Base-by-base conservation (phyloP, 2,888 invertebrate genomes). In the Agonum fuliginosum region DNA sequence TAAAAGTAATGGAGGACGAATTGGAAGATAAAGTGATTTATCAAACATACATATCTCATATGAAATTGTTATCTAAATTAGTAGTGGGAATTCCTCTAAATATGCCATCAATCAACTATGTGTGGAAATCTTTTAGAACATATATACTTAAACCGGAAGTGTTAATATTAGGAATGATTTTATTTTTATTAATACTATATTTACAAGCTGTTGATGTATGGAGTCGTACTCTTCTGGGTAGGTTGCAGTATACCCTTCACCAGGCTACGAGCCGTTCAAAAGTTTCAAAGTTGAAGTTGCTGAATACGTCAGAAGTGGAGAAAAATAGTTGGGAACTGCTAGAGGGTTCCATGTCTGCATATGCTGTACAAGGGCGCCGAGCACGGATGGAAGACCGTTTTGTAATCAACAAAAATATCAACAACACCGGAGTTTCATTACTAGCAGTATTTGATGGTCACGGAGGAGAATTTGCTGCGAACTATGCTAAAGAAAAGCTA, bases 381-480 rank as follows among this genome's bases (percentile, higher is more conserved):
- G 92, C 94, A 79, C 94, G 94, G 81, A 98, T 98, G 97, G 98
- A 98, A 89, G 97, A 98, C 87, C 90, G 97, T 84, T 97, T 96
- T 86, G 95, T 96, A 75, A 92, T 97, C 71, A 93, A 95, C 81
- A 94, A 94, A 86, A 93, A 96, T 84, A 92, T 96, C 72, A 91
- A 92, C 80, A 91, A 93, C 81, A 95, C 96, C 17, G 95, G 94
- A 19, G 93, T 97, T 72, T 94, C 96, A 17, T 88, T 98, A 78
- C 97, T 95, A 88, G 97, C 97, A 51, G 93, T 98, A 81, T 97
- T 97, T 86, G 97, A 98, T 88, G 97, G 97, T 0, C 97, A 98
- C 86, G 98, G 97, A 69, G 98, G 97, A 43, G 96, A 97, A 88
- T 95, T 95, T 88, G 97, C 97, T 70, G 97, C 97, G 17, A 95